phyloP scores from a whole-genome alignment of 2,797 vertebrate species.

The Sarcophilus harrisii region DNA sequence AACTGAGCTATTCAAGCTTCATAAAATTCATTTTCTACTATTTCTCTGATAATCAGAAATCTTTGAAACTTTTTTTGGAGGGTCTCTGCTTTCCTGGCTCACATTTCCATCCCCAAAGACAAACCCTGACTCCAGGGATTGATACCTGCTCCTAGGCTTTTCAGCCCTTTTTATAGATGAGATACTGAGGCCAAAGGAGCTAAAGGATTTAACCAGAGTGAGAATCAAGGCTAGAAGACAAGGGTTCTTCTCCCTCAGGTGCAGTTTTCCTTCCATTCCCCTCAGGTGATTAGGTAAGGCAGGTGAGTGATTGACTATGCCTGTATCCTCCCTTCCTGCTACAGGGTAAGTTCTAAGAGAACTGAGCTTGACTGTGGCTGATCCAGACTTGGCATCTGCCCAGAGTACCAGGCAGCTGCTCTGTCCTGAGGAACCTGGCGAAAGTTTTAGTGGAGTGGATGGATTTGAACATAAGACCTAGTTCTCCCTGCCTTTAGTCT shows the following conservation, averaged over 20 bases:
- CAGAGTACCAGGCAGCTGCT: not conserved
- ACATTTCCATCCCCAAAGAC: not conserved
- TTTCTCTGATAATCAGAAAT: not conserved
- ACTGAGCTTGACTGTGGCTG: not conserved
- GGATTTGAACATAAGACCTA: not conserved
- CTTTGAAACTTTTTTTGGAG: not conserved
- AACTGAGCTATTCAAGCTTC: not conserved
- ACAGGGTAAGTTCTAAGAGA: not conserved
- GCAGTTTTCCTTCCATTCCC: not conserved
- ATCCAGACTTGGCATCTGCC: not conserved
- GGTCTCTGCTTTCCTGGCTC: not conserved
- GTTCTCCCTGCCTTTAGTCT: not conserved
- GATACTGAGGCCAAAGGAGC: not conserved
- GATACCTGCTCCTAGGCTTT: not conserved
- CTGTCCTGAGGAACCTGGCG: not conserved
- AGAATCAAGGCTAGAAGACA: not conserved
- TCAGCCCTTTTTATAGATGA: not conserved
- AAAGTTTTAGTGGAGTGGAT: not conserved
- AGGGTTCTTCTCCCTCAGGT: not conserved
- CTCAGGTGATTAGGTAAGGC: not conserved
- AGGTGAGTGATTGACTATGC: not conserved
- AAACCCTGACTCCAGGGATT: not conserved
- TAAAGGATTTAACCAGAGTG: not conserved
- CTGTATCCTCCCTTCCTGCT: not conserved
- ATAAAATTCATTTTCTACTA: accelerated